These are phyloP conservation scores for Brachionus koreanus DNA, from an alignment of 1,140 invertebrate species.

Conservation along the genomic window DNA sequence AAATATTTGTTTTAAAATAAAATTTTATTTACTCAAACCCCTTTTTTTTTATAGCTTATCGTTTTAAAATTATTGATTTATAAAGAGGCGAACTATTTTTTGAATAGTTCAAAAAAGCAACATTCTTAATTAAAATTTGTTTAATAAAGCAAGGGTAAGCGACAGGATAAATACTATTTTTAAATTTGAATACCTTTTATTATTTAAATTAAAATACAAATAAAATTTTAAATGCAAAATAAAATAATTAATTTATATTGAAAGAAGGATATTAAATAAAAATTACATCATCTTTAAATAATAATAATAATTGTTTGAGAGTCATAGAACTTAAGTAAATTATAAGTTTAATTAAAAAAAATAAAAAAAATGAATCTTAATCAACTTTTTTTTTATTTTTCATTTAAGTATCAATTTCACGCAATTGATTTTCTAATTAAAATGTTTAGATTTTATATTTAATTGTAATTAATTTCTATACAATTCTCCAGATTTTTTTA, in stretches of 20 bases:
- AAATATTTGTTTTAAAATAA: neutral
- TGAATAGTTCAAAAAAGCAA: neutral
- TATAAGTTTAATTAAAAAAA: neutral
- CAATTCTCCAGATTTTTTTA: neutral
- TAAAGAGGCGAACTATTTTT: neutral
- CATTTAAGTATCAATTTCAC: neutral
- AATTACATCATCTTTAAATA: slow-evolving; percentile 8
- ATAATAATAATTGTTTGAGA: neutral
- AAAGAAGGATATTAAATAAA: slow-evolving; percentile 2
- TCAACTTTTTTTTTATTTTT: neutral
- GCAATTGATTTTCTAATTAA: neutral
- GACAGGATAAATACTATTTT: neutral
- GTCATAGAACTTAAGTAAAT: neutral
- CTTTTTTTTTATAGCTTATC: neutral
- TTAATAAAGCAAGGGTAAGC: neutral
- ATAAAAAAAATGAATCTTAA: neutral
- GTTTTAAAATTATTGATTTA: neutral
- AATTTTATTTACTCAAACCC: neutral
- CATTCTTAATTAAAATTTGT: neutral
- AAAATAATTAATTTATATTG: slow-evolving; percentile 3
- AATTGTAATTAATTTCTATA: neutral
- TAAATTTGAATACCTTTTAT: neutral
- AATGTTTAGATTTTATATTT: neutral
- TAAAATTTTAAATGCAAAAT: slow-evolving; percentile 25
- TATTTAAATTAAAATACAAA: slow-evolving; percentile 10